Evolutionary conservation across 1,140 invertebrate species (phyloP), one percentile per base, ranked within the genome.

Genomic region (Atta colombica): DNA sequence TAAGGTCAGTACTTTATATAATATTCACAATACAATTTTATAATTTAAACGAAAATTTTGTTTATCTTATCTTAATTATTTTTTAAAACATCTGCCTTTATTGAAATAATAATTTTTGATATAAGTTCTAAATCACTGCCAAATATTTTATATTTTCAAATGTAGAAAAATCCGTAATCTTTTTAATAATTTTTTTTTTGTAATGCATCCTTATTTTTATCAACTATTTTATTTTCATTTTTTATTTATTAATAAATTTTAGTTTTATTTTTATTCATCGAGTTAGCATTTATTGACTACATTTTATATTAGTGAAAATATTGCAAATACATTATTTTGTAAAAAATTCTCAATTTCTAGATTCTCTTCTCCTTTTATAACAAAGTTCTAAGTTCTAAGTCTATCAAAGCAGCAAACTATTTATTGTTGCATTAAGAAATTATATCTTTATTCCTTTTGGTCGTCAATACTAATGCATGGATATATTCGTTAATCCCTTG

Each of bases 401-500:
- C 25, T 51, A 7, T 53, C 2, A 14, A 68, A 68, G 18, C 21
- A 75, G 6, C 12, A 25, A 39, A 39, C 14, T 45, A 12, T 49
- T 69, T 2, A n/a, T 16, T 10, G 4, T 21, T 18, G n/a, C 31
- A 39, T 0, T 39, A 18, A 61, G 16, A 25, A 31, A 31, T 31
- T 12, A 51, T 31, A 25, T 69, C 3, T 5, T 31, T 45, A 14
- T n/a, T 31, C 1, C 18, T 63, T 77, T 49, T 5, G 3, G 0
- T 77, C 10, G 7, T 4, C n/a, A 18, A 2, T 58, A n/a, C 4
- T 14, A 49, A 53, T 35, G 39, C 8, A 45, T 35, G 12, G 39
- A 2, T 45, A 10, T 45, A 45, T 45, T 45, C 39, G 39, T 60
- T 28, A 84, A 87, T 87, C 25, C 16, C 39, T 6, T 6, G n/a